Evolutionary conservation across 2,113 vertebrate genomes (phyloP).

Genomic region (Piaya cayana): DNA sequence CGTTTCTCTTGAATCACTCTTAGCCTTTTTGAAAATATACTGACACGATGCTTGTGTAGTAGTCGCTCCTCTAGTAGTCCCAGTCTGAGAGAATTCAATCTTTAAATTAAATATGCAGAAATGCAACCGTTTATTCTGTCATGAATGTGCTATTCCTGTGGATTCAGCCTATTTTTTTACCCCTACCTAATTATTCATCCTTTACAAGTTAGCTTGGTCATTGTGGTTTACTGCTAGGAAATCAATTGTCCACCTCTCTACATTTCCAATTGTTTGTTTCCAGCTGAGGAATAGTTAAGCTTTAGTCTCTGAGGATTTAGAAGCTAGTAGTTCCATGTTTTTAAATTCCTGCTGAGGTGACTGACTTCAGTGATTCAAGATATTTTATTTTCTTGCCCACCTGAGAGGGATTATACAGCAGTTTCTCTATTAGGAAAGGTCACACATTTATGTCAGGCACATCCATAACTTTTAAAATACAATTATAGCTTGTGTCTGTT

Average conservation of each 20-base stretch:
- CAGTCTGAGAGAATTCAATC: background rate
- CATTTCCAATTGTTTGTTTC: background rate
- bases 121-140: background rate
- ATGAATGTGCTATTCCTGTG: background rate
- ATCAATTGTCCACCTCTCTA: background rate
- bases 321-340: background rate
- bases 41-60: background rate
- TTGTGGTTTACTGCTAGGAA: background rate
- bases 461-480: conserved; percentile 46
- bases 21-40: background rate
- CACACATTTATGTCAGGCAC: conserved; percentile 3
- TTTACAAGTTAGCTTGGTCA: background rate
- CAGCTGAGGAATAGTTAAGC: background rate
- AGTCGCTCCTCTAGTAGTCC: background rate
- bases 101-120: background rate
- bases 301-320: background rate
- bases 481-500: background rate
- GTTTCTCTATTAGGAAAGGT: conserved; percentile 39
- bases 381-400: background rate
- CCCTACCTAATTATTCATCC: background rate
- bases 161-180: background rate
- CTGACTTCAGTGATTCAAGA: background rate
- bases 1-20: background rate
- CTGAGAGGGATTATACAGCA: conserved; percentile 39
- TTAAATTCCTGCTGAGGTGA: background rate